phyloP scores from a whole-genome alignment of 2,888 invertebrate species.

The Steinernema carpocapsae region DNA sequence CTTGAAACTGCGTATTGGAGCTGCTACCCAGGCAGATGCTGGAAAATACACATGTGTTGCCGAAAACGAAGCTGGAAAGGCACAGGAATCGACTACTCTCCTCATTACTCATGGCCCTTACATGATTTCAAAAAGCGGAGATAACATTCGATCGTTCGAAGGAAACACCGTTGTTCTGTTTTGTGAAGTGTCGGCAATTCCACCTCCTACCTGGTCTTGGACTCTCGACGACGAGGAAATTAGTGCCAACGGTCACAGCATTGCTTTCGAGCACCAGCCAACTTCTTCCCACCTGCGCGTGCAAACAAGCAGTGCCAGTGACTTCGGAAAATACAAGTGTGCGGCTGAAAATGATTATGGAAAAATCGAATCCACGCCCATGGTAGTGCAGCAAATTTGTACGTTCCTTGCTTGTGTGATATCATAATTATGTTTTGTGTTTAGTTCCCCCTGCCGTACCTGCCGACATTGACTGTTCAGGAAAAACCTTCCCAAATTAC shows the following conservation, averaged over 20 bases:
- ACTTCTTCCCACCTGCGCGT: slow-evolving; percentile 45
- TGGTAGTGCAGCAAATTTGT: slow-evolving; percentile 54
- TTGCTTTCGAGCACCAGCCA: slow-evolving; percentile 45
- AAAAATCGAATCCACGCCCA: slow-evolving; percentile 43
- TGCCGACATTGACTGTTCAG: slow-evolving; percentile 49
- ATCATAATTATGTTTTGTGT: not conserved
- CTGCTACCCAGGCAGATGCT: slow-evolving; percentile 4
- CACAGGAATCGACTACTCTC: slow-evolving; percentile 36
- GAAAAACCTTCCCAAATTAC: slow-evolving; percentile 54
- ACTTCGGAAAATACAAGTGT: slow-evolving; percentile 56
- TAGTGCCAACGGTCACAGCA: slow-evolving; percentile 29
- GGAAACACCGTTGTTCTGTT: slow-evolving; percentile 49
- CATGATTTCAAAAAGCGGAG: slow-evolving; percentile 28
- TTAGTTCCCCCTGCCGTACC: slow-evolving; percentile 50
- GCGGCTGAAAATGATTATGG: slow-evolving; percentile 56
- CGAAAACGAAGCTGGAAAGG: slow-evolving; percentile 21
- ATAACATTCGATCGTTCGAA: slow-evolving; percentile 44
- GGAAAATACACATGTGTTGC: slow-evolving; percentile 32
- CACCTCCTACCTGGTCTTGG: slow-evolving; percentile 55
- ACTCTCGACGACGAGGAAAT: slow-evolving; percentile 48
- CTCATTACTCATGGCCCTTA: slow-evolving; percentile 33
- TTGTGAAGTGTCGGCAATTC: slow-evolving; percentile 57
- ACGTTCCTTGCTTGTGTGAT: slow-evolving; percentile 25
- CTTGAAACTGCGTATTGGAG: not conserved
- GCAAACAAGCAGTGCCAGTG: slow-evolving; percentile 40